These are phyloP conservation scores for Mungos mungo DNA, from an alignment of 2,113 vertebrate genomes.

Conservation along the genomic window DNA sequence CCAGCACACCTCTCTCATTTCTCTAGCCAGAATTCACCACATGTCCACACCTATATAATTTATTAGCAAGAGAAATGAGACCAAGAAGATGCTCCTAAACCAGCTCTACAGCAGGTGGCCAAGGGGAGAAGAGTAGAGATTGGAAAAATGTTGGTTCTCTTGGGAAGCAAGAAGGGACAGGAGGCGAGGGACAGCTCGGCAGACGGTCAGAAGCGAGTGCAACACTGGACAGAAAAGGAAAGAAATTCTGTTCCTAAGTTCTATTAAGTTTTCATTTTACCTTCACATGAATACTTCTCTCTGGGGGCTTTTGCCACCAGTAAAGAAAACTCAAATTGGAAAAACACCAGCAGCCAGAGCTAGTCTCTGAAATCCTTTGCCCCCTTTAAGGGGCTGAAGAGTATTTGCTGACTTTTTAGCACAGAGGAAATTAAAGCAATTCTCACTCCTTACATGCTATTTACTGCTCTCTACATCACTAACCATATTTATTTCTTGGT, in stretches of 20 bases:
- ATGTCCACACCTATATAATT: not conserved
- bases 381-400: conserved; percentile 43
- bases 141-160: not conserved
- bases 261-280: conserved; percentile 42
- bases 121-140: not conserved
- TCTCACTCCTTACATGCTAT: conserved; percentile 38
- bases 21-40: not conserved
- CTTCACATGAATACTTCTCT: conserved; percentile 25
- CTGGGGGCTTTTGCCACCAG: conserved; percentile 22
- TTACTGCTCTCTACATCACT: conserved; percentile 52
- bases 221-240: not conserved
- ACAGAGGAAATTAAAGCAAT: conserved; percentile 67
- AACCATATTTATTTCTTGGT: conserved; percentile 69
- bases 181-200: not conserved
- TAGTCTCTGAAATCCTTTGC: conserved; percentile 20
- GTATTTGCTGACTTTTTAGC: conserved; percentile 56
- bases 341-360: conserved; percentile 4
- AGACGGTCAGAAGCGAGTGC: not conserved
- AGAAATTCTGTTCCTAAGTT: conserved; percentile 20
- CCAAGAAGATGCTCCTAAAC: too few relatives aligned
- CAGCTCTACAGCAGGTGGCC: not conserved
- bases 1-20: not conserved
- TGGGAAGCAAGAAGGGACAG: not conserved
- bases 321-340: conserved; percentile 57
- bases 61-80: not conserved